Evolutionary conservation across 1,140 invertebrate species (phyloP), one percentile per base, ranked within the genome.

Genomic region (Calliopsis andreniformis): DNA sequence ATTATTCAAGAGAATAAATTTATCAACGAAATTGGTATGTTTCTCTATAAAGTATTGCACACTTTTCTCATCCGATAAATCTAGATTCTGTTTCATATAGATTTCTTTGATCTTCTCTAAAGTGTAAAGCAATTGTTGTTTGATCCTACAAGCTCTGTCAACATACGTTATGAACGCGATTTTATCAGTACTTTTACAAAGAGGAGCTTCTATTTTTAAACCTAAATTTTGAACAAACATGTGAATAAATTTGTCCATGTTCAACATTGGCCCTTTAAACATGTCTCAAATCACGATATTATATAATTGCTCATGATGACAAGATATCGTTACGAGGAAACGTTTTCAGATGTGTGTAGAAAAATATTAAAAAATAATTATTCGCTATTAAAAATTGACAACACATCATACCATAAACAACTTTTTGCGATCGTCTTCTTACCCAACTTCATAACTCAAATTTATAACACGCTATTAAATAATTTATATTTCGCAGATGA

Each of bases 11-110:
- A 53, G 72, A 47, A n/a, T 58, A 39, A 43, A 53, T 28, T 80
- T 78, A 23, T 79, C 67, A 23, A 69, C 43, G 8, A 77, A 56
- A 3, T 45, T 66, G 10, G 61, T 35, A 32, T 71, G 66, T 23
- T 77, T 76, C 7, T 84, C 73, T 12, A 84, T 42, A n/a, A 72
- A 85, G 47, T 39, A 49, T 35, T 76, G 32, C 25, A 83, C 8
- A 18, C 42, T 72, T 30, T 78, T 51, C 16, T 75, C 56, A 2
- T 76, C 42, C 0, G 69, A 63, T n/a, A 87, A 63, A 56, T 86
- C 62, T 3, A 84, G n/a, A 51, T 30, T 66, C 47, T n/a, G 64
- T 63, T 75, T 56, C 7, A 59, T 18, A 18, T 49, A 70, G 20
- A 84, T 64, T 12, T 75, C 68, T 28, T 51, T 76, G 12, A 59